phyloP scores from a whole-genome alignment of 2,797 vertebrate species.

The Gambelia wislizenii region DNA sequence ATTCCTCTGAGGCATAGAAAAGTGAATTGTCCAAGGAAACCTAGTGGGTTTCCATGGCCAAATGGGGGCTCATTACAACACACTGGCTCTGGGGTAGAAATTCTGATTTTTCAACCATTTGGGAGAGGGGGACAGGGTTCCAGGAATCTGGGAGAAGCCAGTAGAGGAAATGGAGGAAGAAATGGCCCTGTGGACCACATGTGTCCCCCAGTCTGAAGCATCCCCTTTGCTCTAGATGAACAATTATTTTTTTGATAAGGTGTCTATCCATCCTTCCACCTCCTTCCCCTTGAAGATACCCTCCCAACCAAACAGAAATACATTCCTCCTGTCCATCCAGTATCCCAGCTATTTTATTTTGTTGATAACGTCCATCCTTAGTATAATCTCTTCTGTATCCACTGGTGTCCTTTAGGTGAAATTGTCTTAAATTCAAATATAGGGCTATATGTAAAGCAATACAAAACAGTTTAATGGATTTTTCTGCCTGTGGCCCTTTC shows the following conservation, averaged over 20 bases:
- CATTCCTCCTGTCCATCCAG: conserved; percentile 8
- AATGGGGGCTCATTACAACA: no score
- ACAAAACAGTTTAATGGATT: conserved; percentile 83
- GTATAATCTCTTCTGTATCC: conserved; percentile 85
- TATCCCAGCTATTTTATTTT: conserved; percentile 65
- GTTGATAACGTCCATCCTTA: conserved; percentile 76
- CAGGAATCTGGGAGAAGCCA: no score
- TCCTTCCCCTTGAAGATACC: conserved; percentile 48
- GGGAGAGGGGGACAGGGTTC: no score
- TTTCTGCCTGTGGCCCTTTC: conserved; percentile 79
- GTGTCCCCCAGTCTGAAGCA: no score
- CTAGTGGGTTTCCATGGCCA: no score
- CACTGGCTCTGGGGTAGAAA: no score
- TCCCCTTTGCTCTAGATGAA: background rate
- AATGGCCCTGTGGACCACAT: no score
- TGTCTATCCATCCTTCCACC: background rate
- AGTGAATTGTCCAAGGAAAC: no score
- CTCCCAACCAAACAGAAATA: conserved; percentile 38
- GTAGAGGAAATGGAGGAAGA: no score
- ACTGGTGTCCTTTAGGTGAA: conserved; percentile 81
- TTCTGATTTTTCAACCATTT: no score
- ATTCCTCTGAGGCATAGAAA: no score
- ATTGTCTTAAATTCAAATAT: conserved; percentile 82
- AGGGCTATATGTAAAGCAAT: conserved; percentile 80
- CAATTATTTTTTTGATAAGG: conserved; percentile 46